Base-by-base conservation (phyloP, 2,888 invertebrate genomes). In the Drosophila borealis region DNA sequence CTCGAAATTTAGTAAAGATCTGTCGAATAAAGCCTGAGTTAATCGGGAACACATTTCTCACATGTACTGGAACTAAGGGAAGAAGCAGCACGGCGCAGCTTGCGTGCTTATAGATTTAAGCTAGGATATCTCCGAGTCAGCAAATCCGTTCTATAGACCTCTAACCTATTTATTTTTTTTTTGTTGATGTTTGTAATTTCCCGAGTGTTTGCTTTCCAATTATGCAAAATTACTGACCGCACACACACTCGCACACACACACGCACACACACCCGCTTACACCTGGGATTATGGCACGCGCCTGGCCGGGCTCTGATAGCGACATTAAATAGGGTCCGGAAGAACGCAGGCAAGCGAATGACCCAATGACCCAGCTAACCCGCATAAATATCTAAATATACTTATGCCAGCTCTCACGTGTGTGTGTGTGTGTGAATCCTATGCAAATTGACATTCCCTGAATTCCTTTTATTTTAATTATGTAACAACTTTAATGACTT, bases 221-320 rank as follows among this genome's bases (percentile, higher is more conserved):
- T 70, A 66, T 74, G 73, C 67, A 72, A 72, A 66, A 62, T 59
- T 66, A 53, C 78, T 74, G 78, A 77, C 78, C 67, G 78, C 67
- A 60, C 25, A 51, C 50, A 50, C 29, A 33, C n/a, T 13, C 4
- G 13, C 4, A 9, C 41, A 13, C 6, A 11, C 57, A 14, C 44
- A 6, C 11, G 19, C 29, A 10, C 51, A 6, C 56, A 19, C 54
- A 3, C n/a, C 2, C 9, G 19, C 13, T n/a, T 17, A 34, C 41
- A 34, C 25, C 17, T 34, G 29, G 54, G 59, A 77, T 71, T 60
- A 74, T 34, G 65, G 29, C 71, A 60, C 60, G 55, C 56, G 78
- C 39, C 57, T 29, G 42, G 14, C 14, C 36, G 34, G 70, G 34
- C 17, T 21, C n/a, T 50, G 45, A 61, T 55, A 71, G 56, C n/a